phyloP scores from a whole-genome alignment of 2,113 vertebrate species.

The Candoia aspera region DNA sequence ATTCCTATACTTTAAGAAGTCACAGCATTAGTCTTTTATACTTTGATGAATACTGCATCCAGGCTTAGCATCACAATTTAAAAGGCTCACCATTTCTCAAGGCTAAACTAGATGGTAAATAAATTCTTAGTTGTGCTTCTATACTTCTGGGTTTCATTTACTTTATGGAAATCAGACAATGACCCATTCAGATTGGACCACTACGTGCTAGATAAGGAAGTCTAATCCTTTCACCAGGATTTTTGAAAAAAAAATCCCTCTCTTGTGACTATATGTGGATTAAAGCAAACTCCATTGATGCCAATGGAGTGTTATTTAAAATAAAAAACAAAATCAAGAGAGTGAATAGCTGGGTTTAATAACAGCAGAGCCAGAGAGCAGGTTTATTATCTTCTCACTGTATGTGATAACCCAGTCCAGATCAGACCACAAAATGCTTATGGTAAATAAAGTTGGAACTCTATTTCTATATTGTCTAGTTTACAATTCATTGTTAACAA shows the following conservation, averaged over 20 bases:
- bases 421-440: not conserved
- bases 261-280: not conserved
- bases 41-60: not conserved
- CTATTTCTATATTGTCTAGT: not conserved
- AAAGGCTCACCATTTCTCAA: not conserved
- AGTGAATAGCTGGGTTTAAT: not conserved
- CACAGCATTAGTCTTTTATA: not conserved
- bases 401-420: not conserved
- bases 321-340: not conserved
- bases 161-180: not conserved
- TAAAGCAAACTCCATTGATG: not conserved
- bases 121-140: not conserved
- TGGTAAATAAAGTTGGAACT: not conserved
- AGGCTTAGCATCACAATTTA: not conserved
- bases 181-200: not conserved
- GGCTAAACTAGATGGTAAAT: not conserved
- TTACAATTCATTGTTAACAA: not conserved
- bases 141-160: not conserved
- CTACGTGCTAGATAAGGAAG: not conserved
- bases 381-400: not conserved
- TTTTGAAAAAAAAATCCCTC: not conserved
- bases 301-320: not conserved
- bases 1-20: not conserved
- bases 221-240: not conserved
- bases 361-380: not conserved